Conservation (phyloP, 2,888 invertebrate species). For the Cantharis nigra region DNA sequence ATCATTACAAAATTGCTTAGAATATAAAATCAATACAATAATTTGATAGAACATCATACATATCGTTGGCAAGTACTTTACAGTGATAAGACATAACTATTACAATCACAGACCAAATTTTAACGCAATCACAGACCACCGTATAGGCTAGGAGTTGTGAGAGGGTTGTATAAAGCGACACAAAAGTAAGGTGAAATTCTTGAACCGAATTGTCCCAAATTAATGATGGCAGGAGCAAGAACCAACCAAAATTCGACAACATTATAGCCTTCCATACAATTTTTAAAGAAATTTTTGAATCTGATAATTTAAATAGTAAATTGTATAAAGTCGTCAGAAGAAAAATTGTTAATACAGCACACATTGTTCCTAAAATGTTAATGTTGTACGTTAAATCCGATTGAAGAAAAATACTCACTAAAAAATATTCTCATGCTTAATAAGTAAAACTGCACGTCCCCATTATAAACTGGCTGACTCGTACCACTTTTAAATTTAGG, state of each 20-base stretch:
- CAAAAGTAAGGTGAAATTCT: slow-evolving; percentile 62
- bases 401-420: slow-evolving; percentile 36
- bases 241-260: slow-evolving; percentile 63
- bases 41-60: slow-evolving; percentile 20
- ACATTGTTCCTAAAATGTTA: slow-evolving; percentile 42
- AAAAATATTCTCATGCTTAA: slow-evolving; percentile 41
- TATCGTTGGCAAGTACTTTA: slow-evolving; percentile 14
- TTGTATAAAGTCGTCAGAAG: slow-evolving; percentile 42
- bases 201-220: slow-evolving; percentile 63
- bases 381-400: not conserved
- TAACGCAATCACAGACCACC: slow-evolving; percentile 63
- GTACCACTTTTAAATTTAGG: slow-evolving; percentile 36
- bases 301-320: slow-evolving; percentile 19
- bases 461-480: slow-evolving; percentile 39
- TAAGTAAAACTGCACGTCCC: slow-evolving; percentile 49
- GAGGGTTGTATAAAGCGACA: slow-evolving; percentile 67
- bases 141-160: slow-evolving; percentile 68
- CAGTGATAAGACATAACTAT: slow-evolving; percentile 38
- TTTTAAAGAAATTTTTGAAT: slow-evolving; percentile 32
- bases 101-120: slow-evolving; percentile 50
- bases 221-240: slow-evolving; percentile 65
- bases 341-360: slow-evolving; percentile 43
- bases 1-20: not conserved
- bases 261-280: slow-evolving; percentile 63
- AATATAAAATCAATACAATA: not conserved